phyloP scores from a whole-genome alignment of 2,888 invertebrate genomes.

The Conus canariensis region DNA sequence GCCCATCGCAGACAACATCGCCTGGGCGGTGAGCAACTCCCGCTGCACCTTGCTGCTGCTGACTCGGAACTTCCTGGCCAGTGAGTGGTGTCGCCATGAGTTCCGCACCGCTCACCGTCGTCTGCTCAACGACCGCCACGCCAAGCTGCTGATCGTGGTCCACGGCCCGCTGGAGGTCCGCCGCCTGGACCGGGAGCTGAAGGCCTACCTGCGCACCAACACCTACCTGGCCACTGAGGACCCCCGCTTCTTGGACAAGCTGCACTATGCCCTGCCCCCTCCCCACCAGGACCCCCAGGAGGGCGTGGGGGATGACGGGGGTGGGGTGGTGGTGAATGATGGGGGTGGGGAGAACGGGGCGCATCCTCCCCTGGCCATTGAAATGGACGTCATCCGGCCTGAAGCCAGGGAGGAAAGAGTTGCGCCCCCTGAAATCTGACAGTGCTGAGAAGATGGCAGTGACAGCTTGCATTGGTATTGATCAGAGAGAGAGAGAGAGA shows the following conservation, averaged over 20 bases:
- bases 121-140: constrained; percentile 41
- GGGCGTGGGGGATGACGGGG: not conserved
- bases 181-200: constrained; percentile 43
- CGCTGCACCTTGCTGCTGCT: constrained; percentile 50
- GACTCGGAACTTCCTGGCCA: constrained; percentile 47
- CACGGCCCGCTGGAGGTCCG: constrained; percentile 45
- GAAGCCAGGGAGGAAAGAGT: not conserved
- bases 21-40: constrained; percentile 49
- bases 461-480: not conserved
- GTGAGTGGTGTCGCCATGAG: constrained; percentile 52
- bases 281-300: not conserved
- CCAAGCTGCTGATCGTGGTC: constrained; percentile 46
- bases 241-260: constrained; percentile 50
- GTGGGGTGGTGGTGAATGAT: not conserved
- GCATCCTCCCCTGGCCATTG: not conserved
- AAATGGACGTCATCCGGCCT: constrained; percentile 22
- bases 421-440: not conserved
- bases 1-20: constrained; percentile 88
- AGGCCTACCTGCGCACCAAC: constrained; percentile 51
- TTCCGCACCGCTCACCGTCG: constrained; percentile 47
- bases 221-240: constrained; percentile 46
- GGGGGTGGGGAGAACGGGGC: not conserved
- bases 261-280: constrained; percentile 49
- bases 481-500: too few relatives aligned
- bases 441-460: not conserved